Base-by-base conservation (phyloP, 2,113 vertebrate species). In the Gadus chalcogrammus region DNA sequence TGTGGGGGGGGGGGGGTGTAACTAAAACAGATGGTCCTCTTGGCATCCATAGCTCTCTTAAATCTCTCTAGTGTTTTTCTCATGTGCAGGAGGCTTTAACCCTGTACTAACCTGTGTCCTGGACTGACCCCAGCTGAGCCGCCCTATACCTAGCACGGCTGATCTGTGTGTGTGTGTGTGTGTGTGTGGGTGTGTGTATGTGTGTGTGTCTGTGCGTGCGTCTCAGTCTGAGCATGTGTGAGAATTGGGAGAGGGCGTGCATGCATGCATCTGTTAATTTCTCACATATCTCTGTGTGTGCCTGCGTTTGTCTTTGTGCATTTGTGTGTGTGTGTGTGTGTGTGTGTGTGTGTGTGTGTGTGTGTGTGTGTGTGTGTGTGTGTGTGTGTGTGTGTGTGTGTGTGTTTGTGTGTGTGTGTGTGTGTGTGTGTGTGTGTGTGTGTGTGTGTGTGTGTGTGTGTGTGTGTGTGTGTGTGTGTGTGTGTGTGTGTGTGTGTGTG, bases 51-150 rank as follows among this genome's bases (percentile, higher is more conserved):
- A 64, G 77, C 87, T 84, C 88, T 87, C 88, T 89, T 88, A 90
- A 89, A 88, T 90, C 88, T 91, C 88, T 88, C 86, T 88, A 87
- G 84, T 90, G 88, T 89, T 89, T 91, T 87, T 87, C 87, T 87
- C 85, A 85, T 88, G 88, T 89, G 85, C 81, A 82, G 15, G 77
- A 86, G 86, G 85, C 81, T 88, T 90, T 85, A 91, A 90, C 88
- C 88, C 87, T 82, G 85, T 80, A 81, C 83, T 91, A 87, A 89
- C 89, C 89, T 88, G 85, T 87, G 85, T 90, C 87, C 88, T 69
- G 55, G 79, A 77, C 82, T 89, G 86, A 91, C 87, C 88, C 17
- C 16, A 70, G 79, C 78, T 83, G 61, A 69, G 74, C 79, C 74
- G 79, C 78, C 81, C 76, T 65, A 79, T 80, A 48, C 42, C 77